Conservation (phyloP, 2,113 vertebrate species). For the Gopherus evgoodei region DNA sequence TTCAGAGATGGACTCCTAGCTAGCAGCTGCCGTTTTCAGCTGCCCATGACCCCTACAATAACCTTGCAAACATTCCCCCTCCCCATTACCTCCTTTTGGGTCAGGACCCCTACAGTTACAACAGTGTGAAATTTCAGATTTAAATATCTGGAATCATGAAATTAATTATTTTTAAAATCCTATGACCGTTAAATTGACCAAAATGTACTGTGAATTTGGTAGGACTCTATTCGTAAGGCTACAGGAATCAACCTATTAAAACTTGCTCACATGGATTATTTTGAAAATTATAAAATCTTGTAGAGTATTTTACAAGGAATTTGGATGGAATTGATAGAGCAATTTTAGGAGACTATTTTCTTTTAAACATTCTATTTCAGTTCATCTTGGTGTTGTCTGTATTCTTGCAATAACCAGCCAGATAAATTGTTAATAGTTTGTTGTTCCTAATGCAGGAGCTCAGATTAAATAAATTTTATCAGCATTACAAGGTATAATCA, state of each 20-base stretch:
- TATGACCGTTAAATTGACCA: no score
- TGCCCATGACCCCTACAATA: no score
- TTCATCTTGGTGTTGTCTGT: background rate
- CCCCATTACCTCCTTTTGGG: no score
- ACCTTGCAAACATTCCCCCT: no score
- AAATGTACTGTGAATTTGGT: no score
- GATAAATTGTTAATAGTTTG: background rate
- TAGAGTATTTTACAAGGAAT: background rate
- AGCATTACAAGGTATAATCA: background rate
- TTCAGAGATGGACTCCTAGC: no score
- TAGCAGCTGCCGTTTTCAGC: no score
- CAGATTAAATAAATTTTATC: background rate
- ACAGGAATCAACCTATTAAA: background rate
- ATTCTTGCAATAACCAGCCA: background rate
- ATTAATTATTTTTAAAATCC: no score
- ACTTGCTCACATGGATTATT: background rate
- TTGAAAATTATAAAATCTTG: rapidly evolving
- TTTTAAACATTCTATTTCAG: background rate
- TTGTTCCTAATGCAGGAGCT: background rate
- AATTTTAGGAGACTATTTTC: no score
- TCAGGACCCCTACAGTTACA: no score
- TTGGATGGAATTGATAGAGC: background rate
- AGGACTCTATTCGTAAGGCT: background rate
- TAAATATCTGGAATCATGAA: no score
- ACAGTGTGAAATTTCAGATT: no score